A percentile compares a stretch with the other conserved stretches of the same genome.
Evolutionary conservation across 2,797 vertebrate genomes (phyloP).

Genomic region (Leptodactylus fallax): DNA sequence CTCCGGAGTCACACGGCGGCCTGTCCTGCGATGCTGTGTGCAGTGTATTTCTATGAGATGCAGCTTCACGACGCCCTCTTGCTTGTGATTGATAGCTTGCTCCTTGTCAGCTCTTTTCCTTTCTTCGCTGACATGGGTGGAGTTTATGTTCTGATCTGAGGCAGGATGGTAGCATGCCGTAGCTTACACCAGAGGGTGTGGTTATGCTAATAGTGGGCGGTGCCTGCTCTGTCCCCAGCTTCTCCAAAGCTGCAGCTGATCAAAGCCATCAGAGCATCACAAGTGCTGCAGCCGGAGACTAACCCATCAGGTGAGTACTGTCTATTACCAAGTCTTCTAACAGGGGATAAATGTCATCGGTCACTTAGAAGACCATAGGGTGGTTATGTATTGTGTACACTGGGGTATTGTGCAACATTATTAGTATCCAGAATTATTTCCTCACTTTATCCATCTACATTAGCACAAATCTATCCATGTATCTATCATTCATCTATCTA

Average conservation of each 20-base stretch:
- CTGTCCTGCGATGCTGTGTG: background rate
- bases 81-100: background rate
- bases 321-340: background rate
- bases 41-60: background rate
- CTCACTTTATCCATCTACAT: background rate
- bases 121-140: background rate
- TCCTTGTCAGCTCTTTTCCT: background rate
- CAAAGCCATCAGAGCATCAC: slow-evolving; percentile 55
- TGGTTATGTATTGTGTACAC: background rate
- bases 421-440: background rate
- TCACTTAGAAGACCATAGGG: background rate
- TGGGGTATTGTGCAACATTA: background rate
- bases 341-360: no score
- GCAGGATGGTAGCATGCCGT: background rate
- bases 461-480: background rate
- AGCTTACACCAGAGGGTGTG: slow-evolving; percentile 13
- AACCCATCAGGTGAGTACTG: slow-evolving; percentile 37
- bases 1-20: no score
- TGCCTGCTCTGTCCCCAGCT: background rate
- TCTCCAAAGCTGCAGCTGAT: slow-evolving; percentile 48
- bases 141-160: background rate
- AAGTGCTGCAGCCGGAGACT: slow-evolving; percentile 45
- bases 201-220: slow-evolving; percentile 35
- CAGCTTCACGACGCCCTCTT: background rate
- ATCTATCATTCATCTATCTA: no score